phyloP scores from a whole-genome alignment of 2,888 invertebrate genomes.

The Polyploca ridens region DNA sequence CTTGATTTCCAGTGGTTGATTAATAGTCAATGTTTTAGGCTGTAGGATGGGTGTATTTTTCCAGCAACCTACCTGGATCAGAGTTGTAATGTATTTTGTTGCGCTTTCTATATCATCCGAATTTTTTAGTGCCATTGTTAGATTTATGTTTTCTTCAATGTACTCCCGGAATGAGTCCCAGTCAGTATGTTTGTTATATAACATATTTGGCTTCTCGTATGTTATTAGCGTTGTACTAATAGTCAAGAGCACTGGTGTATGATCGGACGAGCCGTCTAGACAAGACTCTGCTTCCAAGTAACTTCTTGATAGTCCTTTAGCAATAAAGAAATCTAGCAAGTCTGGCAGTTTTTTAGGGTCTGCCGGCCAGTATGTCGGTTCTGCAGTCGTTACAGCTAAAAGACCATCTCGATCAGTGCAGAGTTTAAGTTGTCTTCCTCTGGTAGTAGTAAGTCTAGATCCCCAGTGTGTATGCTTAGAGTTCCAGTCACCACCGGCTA shows the following conservation, averaged over 20 bases:
- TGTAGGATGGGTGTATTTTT: too few species aligned
- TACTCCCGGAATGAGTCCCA: conserved; percentile 23
- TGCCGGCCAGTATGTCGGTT: conserved; percentile 33
- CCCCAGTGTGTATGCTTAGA: conserved; percentile 27
- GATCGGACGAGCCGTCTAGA: conserved; percentile 25
- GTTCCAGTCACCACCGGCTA: conserved; percentile 30
- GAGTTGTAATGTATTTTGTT: not conserved
- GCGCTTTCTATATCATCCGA: conserved; percentile 18
- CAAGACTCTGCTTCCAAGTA: conserved; percentile 18
- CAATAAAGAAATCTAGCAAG: conserved; percentile 31
- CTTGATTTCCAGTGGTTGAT: too few species aligned
- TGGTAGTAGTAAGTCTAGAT: conserved; percentile 14
- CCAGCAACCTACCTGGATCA: too few species aligned
- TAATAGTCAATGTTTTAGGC: too few species aligned
- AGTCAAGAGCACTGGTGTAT: conserved; percentile 23
- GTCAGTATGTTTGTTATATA: conserved; percentile 23
- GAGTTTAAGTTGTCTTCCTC: conserved; percentile 12
- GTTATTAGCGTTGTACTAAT: conserved; percentile 14
- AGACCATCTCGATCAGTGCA: conserved; percentile 7
- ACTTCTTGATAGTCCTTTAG: conserved; percentile 11
- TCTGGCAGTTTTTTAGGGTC: conserved; percentile 28
- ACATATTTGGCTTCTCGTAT: not conserved
- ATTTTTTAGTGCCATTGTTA: conserved; percentile 20
- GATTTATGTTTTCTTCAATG: conserved; percentile 13
- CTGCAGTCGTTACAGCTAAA: conserved; percentile 14